Conservation (phyloP, 2,113 vertebrate species). For the Hemiprocne comata region DNA sequence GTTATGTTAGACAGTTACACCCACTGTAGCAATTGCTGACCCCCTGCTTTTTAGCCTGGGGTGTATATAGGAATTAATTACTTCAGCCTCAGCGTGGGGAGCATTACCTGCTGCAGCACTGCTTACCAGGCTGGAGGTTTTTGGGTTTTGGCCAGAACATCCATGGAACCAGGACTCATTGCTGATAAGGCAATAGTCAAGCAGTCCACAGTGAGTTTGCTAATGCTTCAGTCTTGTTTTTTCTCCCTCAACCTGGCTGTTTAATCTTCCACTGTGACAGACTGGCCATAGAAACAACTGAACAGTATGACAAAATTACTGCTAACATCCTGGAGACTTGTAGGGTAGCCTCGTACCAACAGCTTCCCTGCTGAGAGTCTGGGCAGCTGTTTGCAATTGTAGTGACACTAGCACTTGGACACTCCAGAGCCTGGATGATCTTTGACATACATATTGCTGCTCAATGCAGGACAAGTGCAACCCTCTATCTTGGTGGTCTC, state of each 20-base stretch:
- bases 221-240: background rate
- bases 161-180: background rate
- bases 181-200: background rate
- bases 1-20: background rate
- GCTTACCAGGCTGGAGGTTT: background rate
- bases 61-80: background rate
- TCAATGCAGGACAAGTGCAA: background rate
- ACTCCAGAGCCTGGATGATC: background rate
- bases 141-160: background rate
- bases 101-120: background rate
- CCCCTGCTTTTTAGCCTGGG: background rate
- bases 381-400: background rate
- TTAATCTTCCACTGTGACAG: background rate
- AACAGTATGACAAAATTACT: background rate
- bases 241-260: background rate
- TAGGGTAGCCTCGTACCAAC: background rate
- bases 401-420: background rate
- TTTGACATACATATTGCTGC: background rate
- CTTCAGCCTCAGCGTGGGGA: background rate
- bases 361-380: background rate
- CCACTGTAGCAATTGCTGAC: background rate
- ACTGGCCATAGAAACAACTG: background rate
- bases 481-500: background rate
- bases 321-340: background rate
- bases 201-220: background rate